These are phyloP conservation scores for Myzus persicae DNA, from an alignment of 1,140 invertebrate genomes.

Conservation along the genomic window DNA sequence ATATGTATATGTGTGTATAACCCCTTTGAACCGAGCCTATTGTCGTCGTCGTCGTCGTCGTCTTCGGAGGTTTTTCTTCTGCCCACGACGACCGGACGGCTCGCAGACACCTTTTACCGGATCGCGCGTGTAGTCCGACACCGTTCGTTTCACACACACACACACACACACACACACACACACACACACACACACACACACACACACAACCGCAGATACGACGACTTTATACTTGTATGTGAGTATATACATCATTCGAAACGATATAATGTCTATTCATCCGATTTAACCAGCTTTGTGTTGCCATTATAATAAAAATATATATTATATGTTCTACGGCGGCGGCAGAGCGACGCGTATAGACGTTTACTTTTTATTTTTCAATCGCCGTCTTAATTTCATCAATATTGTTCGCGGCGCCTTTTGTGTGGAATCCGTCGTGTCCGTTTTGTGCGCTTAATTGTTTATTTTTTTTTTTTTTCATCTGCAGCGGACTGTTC, in stretches of 20 bases:
- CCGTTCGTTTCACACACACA: slow-evolving; percentile 1
- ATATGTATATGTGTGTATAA: not conserved
- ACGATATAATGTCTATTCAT: slow-evolving; percentile 50
- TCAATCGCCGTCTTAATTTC: slow-evolving; percentile 53
- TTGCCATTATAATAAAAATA: slow-evolving; percentile 37
- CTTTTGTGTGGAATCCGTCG: slow-evolving; percentile 43
- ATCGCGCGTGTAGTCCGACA: not conserved
- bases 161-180: not conserved
- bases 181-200: too few species aligned
- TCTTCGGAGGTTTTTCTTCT: slow-evolving; percentile 30
- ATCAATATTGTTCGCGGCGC: slow-evolving; percentile 51
- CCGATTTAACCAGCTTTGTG: slow-evolving; percentile 54
- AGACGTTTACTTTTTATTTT: slow-evolving; percentile 21
- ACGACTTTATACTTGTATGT: not conserved
- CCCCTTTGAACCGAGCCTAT: slow-evolving; percentile 43
- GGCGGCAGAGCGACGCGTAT: not conserved
- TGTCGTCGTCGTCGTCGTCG: not conserved
- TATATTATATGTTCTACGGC: not conserved
- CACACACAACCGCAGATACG: not conserved
- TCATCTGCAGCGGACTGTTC: not conserved
- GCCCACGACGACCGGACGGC: slow-evolving; percentile 27
- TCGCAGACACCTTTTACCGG: slow-evolving; percentile 37
- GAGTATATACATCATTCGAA: not conserved
- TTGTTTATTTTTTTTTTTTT: slow-evolving; percentile 46
- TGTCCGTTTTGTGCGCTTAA: slow-evolving; percentile 49